phyloP scores from a whole-genome alignment of 2,888 invertebrate genomes.

The Xestobium rufovillosum region DNA sequence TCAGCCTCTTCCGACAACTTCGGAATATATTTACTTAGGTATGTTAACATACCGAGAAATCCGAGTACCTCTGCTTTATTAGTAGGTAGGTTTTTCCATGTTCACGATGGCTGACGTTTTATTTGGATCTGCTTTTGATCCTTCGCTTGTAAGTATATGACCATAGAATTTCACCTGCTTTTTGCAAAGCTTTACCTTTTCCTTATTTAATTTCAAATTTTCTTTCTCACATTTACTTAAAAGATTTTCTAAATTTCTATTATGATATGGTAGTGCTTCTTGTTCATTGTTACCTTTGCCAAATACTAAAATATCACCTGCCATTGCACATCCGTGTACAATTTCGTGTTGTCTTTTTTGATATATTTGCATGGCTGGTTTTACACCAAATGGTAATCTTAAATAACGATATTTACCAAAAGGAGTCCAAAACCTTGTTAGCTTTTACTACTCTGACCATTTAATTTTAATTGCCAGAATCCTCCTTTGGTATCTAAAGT shows the following conservation, averaged over 20 bases:
- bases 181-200: constrained; percentile 13
- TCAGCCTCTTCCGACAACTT: constrained; percentile 12
- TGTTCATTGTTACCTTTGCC: constrained; percentile 18
- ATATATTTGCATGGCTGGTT: constrained; percentile 15
- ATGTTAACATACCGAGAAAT: constrained; percentile 6
- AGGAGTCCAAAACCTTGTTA: constrained; percentile 24
- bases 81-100: constrained; percentile 4
- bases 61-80: neutral
- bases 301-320: constrained; percentile 20
- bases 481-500: constrained; percentile 18
- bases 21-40: too few relatives aligned
- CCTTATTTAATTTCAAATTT: constrained; percentile 18
- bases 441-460: constrained; percentile 17
- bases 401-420: constrained; percentile 22
- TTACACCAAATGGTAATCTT: constrained; percentile 20
- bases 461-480: constrained; percentile 20
- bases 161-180: constrained; percentile 11
- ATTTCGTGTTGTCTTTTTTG: constrained; percentile 16
- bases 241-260: constrained; percentile 15
- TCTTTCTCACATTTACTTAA: too few relatives aligned
- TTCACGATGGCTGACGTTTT: constrained; percentile 9
- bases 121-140: neutral
- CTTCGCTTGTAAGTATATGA: too few relatives aligned
- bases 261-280: constrained; percentile 16
- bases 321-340: constrained; percentile 16